Base-by-base conservation (phyloP, 2,113 vertebrate species). In the Phaetusa simplex region DNA sequence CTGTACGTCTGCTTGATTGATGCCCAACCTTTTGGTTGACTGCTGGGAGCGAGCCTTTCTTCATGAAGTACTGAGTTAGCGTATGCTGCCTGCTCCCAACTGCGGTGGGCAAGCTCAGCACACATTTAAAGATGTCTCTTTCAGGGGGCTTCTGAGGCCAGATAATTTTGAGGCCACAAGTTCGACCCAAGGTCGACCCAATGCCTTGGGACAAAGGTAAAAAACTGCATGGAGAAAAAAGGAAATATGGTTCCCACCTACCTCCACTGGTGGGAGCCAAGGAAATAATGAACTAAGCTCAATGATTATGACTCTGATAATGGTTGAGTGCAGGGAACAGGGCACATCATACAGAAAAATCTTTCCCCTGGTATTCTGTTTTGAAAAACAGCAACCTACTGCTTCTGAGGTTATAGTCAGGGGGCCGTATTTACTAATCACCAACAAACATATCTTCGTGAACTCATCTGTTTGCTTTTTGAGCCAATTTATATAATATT, bases 211-310 rank as follows among this genome's bases (percentile, higher is more conserved):
- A 65, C n/a, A 65, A 59, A 86, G 27, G 9, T 16, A 38, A 93
- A 87, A 89, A 88, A 23, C 21, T 73, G 4, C 12, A 52, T 1
- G 15, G 38, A 56, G 29, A 55, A 90, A 90, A 88, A 81, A 69
- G 23, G 17, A 79, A n/a, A 86, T 62, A 88, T 4, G 15, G 26
- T 47, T 78, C 40, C 12, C n/a, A 81, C 6, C 55, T 55, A 26
- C 9, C 29, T 62, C 5, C 11, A 42, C 15, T 17, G 29, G 6
- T 61, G n/a, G 16, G 9, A 81, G 6, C 0, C 0, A 0, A 62
- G 22, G 52, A 76, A 77, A 47, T 53, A 59, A 91, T 40, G 36
- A 66, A 70, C 32, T 66, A 42, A 86, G 9, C 12, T 88, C 47
- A 80, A 14, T 56, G 47, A 66, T 67, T 58, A 62, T 8, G 22